phyloP scores from a whole-genome alignment of 1,140 invertebrate species.

The Meloidogyne chitwoodi region DNA sequence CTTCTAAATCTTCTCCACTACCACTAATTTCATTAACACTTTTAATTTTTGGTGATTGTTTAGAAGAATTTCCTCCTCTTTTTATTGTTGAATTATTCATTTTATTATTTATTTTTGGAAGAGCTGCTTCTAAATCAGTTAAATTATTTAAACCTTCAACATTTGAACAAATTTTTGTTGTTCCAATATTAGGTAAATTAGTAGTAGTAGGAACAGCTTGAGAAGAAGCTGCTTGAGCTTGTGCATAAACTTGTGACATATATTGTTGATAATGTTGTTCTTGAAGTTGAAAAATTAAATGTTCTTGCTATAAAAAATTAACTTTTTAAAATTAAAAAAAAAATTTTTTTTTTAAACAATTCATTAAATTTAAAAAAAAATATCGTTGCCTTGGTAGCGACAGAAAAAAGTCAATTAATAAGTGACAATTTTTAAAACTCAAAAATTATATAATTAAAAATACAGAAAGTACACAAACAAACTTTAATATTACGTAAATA shows the following conservation, averaged over 20 bases:
- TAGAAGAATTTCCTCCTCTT: not conserved
- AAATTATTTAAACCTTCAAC: constrained; percentile 34
- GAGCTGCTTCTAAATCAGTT: constrained; percentile 7
- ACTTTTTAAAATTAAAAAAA: not conserved
- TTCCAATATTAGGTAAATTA: constrained; percentile 33
- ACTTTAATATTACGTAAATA: no score
- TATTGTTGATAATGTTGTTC: constrained; percentile 49
- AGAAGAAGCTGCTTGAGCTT: constrained; percentile 33
- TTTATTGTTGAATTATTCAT: no score
- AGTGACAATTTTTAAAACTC: no score
- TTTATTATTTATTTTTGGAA: no score
- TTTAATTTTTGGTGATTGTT: constrained; percentile 34
- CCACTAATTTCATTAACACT: constrained; percentile 30
- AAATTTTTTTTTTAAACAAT: no score
- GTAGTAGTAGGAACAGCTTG: constrained; percentile 13
- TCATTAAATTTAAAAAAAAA: not conserved
- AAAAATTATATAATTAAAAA: no score
- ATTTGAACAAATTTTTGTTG: no score
- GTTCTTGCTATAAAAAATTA: constrained; percentile 40
- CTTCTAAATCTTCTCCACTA: not conserved
- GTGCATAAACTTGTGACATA: constrained; percentile 50
- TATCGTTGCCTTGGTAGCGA: constrained; percentile 2
- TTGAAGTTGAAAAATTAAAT: constrained; percentile 46
- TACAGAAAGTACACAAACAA: no score
- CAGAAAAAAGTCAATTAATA: no score